A percentile compares a stretch with the other conserved stretches of the same genome.
Evolutionary conservation across 2,113 vertebrate genomes (phyloP).

Genomic region (Tragelaphus scriptus): DNA sequence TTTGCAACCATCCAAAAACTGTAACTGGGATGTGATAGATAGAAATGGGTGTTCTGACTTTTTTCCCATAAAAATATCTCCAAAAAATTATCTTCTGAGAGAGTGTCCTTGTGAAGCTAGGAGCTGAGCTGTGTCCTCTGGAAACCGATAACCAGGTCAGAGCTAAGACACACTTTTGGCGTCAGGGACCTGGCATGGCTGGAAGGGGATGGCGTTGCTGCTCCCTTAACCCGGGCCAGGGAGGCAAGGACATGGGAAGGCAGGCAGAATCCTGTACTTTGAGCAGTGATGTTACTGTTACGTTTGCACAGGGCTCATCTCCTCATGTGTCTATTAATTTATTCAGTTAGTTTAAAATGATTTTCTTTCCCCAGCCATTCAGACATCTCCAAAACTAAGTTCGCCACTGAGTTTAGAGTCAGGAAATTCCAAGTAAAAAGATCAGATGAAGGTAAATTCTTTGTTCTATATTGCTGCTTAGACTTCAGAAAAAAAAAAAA

Average conservation of each 20-base stretch:
- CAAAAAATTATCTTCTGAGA: not conserved
- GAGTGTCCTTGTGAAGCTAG: not conserved
- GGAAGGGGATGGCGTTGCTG: not conserved
- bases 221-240: not conserved
- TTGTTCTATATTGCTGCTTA: conserved; percentile 78
- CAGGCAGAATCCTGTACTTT: not conserved
- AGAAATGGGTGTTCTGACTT: not conserved
- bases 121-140: not conserved
- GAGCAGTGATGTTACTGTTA: conserved; percentile 11
- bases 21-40: not conserved
- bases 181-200: not conserved
- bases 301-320: not conserved
- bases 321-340: not conserved
- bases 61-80: not conserved
- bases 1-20: not conserved
- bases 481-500: conserved; percentile 74
- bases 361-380: conserved; percentile 40
- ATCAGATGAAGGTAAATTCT: conserved; percentile 77
- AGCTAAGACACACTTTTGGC: not conserved
- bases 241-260: not conserved
- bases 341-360: conserved; percentile 44
- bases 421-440: conserved; percentile 50
- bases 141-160: not conserved
- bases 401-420: conserved; percentile 76
- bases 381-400: conserved; percentile 70